Evolutionary conservation across 1,140 invertebrate species (phyloP).

Genomic region (Lordiphosa clarofinis): DNA sequence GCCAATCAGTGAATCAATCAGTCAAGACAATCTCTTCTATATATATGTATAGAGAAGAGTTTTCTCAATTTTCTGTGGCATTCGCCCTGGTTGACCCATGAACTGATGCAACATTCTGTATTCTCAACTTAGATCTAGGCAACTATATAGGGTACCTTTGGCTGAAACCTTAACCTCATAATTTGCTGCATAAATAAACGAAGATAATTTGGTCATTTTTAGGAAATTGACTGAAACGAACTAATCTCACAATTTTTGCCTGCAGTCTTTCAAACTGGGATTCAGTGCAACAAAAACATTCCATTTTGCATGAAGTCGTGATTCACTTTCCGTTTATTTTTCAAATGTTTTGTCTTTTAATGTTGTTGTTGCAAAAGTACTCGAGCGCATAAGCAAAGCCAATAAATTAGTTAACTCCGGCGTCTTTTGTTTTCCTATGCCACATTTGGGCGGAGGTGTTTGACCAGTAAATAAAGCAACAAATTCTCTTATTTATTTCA

Average conservation of each 20-base stretch:
- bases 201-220: constrained; percentile 7
- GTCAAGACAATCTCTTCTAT: too few species aligned
- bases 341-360: constrained; percentile 26
- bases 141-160: too few species aligned
- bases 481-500: constrained; percentile 47
- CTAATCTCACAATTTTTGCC: constrained; percentile 1
- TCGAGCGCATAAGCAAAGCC: constrained; percentile 42
- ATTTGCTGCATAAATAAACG: not conserved
- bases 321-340: constrained; percentile 29
- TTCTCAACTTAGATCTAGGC: too few species aligned
- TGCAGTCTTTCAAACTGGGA: constrained; percentile 3
- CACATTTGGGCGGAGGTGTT: constrained; percentile 55
- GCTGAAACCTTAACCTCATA: constrained; percentile 1
- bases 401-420: constrained; percentile 45
- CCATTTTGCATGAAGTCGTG: constrained; percentile 52
- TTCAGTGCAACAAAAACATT: constrained; percentile 15
- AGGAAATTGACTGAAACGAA: not conserved
- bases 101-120: too few species aligned
- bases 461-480: constrained; percentile 35
- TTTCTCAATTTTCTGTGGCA: too few species aligned
- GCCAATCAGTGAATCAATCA: too few species aligned
- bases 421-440: constrained; percentile 44
- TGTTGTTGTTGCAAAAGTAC: constrained; percentile 29
- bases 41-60: too few species aligned
- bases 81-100: too few species aligned